Evolutionary conservation across 2,888 invertebrate genomes (phyloP).

Genomic region (Pandemis heparana): DNA sequence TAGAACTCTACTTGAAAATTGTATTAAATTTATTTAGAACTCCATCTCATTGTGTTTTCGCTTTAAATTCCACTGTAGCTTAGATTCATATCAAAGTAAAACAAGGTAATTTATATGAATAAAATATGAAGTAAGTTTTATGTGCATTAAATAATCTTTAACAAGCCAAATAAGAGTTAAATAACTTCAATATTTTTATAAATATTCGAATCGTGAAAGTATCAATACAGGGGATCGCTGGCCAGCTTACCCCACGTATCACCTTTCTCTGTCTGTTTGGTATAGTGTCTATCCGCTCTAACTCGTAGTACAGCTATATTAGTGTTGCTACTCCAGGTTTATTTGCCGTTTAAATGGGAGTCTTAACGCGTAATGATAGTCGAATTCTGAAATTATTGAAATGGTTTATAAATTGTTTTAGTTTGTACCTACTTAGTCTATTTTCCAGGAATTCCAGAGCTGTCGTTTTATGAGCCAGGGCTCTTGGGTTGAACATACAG

Average conservation of each 20-base stretch:
- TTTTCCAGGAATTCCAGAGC: too few relatives aligned
- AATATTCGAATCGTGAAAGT: conserved; percentile 51
- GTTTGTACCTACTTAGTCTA: too few relatives aligned
- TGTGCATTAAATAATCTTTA: not conserved
- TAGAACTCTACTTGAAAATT: not conserved
- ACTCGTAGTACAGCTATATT: conserved; percentile 50
- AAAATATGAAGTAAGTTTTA: not conserved
- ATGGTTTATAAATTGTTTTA: too few relatives aligned
- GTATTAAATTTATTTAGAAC: not conserved
- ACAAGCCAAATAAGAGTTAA: not conserved
- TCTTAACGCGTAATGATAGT: too few relatives aligned
- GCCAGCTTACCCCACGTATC: conserved; percentile 70
- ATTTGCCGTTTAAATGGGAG: conserved; percentile 34
- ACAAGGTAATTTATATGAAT: not conserved
- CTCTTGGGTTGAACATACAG: too few relatives aligned
- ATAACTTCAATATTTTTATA: conserved; percentile 30
- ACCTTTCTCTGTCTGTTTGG: conserved; percentile 62
- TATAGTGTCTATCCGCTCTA: conserved; percentile 59
- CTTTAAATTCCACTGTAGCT: not conserved
- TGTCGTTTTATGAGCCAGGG: too few relatives aligned
- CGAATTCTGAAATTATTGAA: too few relatives aligned
- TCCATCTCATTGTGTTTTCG: not conserved
- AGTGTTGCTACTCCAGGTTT: conserved; percentile 63
- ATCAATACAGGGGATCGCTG: conserved; percentile 70
- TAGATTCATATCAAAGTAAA: not conserved